Conservation (phyloP, 2,888 invertebrate genomes). For the Cheilosia urbana region DNA sequence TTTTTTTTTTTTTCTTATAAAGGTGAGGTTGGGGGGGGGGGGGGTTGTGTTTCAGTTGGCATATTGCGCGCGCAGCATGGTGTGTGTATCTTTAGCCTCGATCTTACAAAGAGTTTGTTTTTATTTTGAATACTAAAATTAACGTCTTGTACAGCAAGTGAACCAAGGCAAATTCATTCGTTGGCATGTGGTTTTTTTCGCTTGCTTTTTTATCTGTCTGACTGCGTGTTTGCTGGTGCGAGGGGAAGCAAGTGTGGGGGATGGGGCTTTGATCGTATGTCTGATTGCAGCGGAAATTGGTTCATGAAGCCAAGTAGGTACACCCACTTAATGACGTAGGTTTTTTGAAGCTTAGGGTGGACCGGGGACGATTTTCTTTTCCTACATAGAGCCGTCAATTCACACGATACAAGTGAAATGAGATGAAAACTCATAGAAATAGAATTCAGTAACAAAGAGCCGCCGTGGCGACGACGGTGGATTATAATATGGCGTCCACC, state of each 20-base stretch:
- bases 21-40: background rate
- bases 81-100: slow-evolving; percentile 22
- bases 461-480: slow-evolving; percentile 3
- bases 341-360: slow-evolving; percentile 17
- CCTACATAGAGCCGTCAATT: background rate
- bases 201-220: slow-evolving; percentile 2
- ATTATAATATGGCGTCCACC: slow-evolving; percentile 10
- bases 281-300: slow-evolving; percentile 45
- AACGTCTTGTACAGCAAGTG: slow-evolving; percentile 46
- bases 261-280: slow-evolving; percentile 12
- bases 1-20: slow-evolving; percentile 13
- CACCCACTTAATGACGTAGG: slow-evolving; percentile 28
- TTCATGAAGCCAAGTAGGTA: slow-evolving; percentile 24
- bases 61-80: slow-evolving; percentile 57
- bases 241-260: background rate
- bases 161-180: slow-evolving; percentile 57
- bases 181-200: slow-evolving; percentile 37
- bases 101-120: slow-evolving; percentile 51
- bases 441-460: slow-evolving; percentile 40
- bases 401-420: background rate
- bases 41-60: background rate
- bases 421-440: slow-evolving; percentile 14
- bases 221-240: background rate
- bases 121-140: slow-evolving; percentile 63
- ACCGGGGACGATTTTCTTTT: background rate